These are phyloP conservation scores for Latrodectus geometricus DNA, from an alignment of 1,140 invertebrate genomes.

Conservation along the genomic window DNA sequence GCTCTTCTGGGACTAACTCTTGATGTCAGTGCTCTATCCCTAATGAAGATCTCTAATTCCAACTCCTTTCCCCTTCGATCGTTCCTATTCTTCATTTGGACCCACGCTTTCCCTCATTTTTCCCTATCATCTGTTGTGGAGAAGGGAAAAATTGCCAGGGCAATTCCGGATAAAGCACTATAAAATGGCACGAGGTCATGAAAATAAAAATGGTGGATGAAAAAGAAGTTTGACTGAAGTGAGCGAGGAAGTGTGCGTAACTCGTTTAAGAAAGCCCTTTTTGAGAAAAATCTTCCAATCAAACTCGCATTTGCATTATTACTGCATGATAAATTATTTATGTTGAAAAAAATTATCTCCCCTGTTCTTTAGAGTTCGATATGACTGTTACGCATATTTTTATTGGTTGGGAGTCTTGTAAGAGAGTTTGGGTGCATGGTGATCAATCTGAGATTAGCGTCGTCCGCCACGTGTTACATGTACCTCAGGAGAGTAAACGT, in stretches of 20 bases:
- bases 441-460: too few species aligned
- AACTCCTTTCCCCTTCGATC: neutral
- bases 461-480: too few species aligned
- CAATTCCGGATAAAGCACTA: neutral
- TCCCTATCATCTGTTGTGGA: neutral
- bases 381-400: too few species aligned
- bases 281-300: neutral
- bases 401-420: too few species aligned
- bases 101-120: neutral
- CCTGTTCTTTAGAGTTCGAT: too few species aligned
- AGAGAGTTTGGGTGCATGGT: too few species aligned
- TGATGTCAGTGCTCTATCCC: neutral
- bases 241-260: neutral
- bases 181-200: neutral
- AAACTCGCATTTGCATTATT: constrained; percentile 1
- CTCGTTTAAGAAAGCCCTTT: neutral
- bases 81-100: neutral
- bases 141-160: neutral
- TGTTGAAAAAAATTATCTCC: neutral
- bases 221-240: neutral
- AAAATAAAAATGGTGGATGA: neutral
- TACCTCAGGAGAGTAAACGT: too few species aligned
- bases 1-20: constrained; percentile 4
- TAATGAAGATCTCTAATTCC: constrained; percentile 22
- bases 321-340: neutral